Evolutionary conservation across 2,797 vertebrate genomes (phyloP), one percentile per base, ranked within the genome.

Genomic region (Betta splendens): DNA sequence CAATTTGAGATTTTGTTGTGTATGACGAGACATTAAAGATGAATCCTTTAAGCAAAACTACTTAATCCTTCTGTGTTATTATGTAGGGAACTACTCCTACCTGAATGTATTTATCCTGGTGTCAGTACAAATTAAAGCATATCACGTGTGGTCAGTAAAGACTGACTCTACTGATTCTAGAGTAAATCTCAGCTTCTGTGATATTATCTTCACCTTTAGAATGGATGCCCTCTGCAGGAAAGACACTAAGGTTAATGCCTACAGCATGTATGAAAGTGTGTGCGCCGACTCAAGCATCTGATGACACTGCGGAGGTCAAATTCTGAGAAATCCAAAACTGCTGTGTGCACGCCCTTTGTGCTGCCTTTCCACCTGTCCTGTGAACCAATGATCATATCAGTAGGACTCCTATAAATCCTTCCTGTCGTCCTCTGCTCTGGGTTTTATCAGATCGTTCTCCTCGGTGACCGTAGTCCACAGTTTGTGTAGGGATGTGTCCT

Each of bases 211-310:
- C 66, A 55, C 69, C 35, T 51, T 44, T 35, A 68, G 11, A 66
- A 57, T 12, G 29, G 37, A 58, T 32, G 48, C 54, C 51, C 60
- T 62, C 64, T 65, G 62, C 62, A 47, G 53, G 39, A 79, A 62
- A 65, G 71, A 82, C 78, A 77, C 76, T 52, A 64, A 75, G 76
- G 81, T 76, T 87, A 77, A 38, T 80, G 67, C 63, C 64, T 64
- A 66, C 64, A 83, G 65, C 64, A 69, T 62, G 57, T 85, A 75
- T 72, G 55, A 72, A 54, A 48, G 68, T 73, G 71, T 80, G 67
- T 45, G 51, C 12, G 57, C 53, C 57, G 76, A 73, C 68, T 52
- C 56, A 26, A 69, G 69, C 31, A 58, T 74, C 23, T 25, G 51
- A 64, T 16, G 42, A 45, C 53, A 45, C 65, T 58, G 39, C 35